Evolutionary conservation across 2,113 vertebrate genomes (phyloP), one percentile per base, ranked within the genome.

Genomic region (Tamias sibiricus): DNA sequence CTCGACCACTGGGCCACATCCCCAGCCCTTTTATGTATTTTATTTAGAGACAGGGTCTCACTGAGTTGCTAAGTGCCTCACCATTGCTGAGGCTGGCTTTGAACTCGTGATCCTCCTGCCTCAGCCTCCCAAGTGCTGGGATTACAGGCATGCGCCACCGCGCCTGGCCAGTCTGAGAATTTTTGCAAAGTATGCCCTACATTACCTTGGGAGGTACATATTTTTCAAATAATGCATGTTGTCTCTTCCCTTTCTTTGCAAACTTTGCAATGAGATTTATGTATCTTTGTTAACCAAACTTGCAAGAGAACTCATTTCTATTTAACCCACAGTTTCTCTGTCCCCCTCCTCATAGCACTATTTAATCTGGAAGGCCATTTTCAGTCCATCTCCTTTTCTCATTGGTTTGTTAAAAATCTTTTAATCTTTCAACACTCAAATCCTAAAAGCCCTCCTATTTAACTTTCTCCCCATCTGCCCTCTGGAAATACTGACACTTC

Each of bases 281-380:
- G 17, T 91, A 54, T 57, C 16, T 20, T 42, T 35, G 17, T 30
- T 42, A 57, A 52, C 2, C 1, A 35, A 52, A 40, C 4, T 64
- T 87, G 13, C 0, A 68, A 54, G 5, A 84, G 0, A 83, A 8
- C 24, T 85, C 0, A 62, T 85, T 93, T 69, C 12, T 59, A 19
- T 95, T 91, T 14, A 64, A 44, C 1, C 7, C 7, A 17, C 17
- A 90, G 3, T 30, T 44, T 72, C 16, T 32, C 3, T 87, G 24
- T 20, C 54, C 54, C 13, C 1, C 0, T 1, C 0, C 0, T 2
- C 7, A 11, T 5, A 7, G 5, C 57, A 35, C 68, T 26, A 2
- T n/a, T 26, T 85, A 24, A 44, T 24, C 3, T 32, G 17, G 35
- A 93, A 85, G 19, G 24, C 11, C 16, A 54, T 64, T 75, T 69